These are phyloP conservation scores for Catharus minimus DNA, from an alignment of 2,113 vertebrate genomes.

Conservation along the genomic window DNA sequence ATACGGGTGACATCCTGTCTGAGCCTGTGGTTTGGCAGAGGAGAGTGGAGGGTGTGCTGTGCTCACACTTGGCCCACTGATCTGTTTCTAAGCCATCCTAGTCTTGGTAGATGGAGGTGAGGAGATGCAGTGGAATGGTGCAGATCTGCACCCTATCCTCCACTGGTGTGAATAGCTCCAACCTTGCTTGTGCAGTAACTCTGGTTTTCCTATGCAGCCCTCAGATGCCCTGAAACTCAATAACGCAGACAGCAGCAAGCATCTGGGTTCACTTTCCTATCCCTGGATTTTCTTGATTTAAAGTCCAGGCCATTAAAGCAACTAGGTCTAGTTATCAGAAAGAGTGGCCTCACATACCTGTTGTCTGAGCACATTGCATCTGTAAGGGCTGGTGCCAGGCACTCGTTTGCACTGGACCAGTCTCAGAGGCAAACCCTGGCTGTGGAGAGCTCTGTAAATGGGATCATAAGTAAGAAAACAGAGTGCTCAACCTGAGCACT, in stretches of 20 bases:
- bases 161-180: neutral
- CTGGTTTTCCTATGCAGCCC: neutral
- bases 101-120: neutral
- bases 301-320: neutral
- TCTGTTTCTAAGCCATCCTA: neutral
- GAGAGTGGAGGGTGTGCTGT: neutral
- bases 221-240: neutral
- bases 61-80: neutral
- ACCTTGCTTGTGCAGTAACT: rapidly evolving
- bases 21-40: neutral
- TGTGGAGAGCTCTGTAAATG: neutral
- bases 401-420: neutral
- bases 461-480: neutral
- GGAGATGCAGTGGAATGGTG: neutral
- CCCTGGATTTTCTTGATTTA: neutral
- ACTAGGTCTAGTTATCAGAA: neutral
- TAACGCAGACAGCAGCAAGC: neutral
- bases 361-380: neutral
- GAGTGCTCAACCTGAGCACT: neutral
- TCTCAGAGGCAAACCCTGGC: neutral
- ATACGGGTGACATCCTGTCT: neutral
- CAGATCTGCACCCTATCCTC: neutral
- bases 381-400: neutral
- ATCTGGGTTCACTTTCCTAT: neutral
- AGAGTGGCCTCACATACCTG: neutral